Conservation (phyloP, 2,113 vertebrate genomes). For the Bostrychus sinensis region DNA sequence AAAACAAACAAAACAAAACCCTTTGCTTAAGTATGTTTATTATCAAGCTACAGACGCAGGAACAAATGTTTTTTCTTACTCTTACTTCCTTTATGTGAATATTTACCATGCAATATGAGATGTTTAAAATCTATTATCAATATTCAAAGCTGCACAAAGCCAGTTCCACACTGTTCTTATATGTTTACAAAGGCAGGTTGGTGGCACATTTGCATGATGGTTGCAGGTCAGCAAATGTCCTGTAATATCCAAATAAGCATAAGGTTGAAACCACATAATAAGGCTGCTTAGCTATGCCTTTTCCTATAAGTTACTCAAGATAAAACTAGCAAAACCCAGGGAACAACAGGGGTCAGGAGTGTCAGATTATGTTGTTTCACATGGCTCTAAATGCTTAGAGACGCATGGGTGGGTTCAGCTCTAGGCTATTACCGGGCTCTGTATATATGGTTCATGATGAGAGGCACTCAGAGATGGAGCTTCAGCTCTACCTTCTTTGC, state of each 20-base stretch:
- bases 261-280: conserved; percentile 29
- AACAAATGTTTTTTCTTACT: too few relatives aligned
- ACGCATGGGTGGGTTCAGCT: conserved; percentile 67
- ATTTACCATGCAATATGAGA: conserved; percentile 11
- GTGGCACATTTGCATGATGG: too few relatives aligned
- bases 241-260: conserved; percentile 42
- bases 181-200: not conserved
- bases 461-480: conserved; percentile 54
- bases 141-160: conserved; percentile 1
- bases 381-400: conserved; percentile 60
- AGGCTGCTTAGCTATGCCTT: conserved; percentile 29
- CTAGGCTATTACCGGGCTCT: conserved; percentile 43
- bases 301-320: conserved; percentile 60
- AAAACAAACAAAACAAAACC: conserved; percentile 12
- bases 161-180: not conserved
- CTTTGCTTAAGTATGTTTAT: conserved; percentile 37
- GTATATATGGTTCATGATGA: conserved; percentile 39
- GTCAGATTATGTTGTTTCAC: conserved; percentile 69
- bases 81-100: conserved; percentile 1
- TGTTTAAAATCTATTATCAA: conserved; percentile 7
- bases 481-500: conserved; percentile 28
- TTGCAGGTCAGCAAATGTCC: conserved; percentile 28
- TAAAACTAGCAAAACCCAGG: conserved; percentile 40
- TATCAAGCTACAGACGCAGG: too few relatives aligned
- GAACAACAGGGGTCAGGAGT: conserved; percentile 62